Base-by-base conservation (phyloP, 2,113 vertebrate species). In the Pardalotus punctatus region DNA sequence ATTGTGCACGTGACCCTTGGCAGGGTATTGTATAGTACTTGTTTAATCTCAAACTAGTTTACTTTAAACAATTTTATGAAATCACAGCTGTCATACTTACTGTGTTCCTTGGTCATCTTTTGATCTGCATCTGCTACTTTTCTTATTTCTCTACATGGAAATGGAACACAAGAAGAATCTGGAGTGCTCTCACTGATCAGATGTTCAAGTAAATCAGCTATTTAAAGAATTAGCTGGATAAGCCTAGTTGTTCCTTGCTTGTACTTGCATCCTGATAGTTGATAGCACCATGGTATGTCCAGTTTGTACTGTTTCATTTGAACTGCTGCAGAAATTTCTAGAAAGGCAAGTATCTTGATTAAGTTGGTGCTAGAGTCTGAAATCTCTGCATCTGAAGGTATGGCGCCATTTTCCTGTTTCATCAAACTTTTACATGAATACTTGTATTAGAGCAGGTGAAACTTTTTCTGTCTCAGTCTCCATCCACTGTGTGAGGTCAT, bases 261-360 rank as follows among this genome's bases (percentile, higher is more conserved):
- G 31, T 90, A 29, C 14, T 73, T 74, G 20, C 20, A 19, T 5
- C 7, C 40, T 80, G 10, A 33, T 81, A 84, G 45, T 81, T 82
- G 58, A 23, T 15, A 65, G 47, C 27, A 22, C 9, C 0, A 0
- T 58, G 16, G 8, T 27, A 2, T 28, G 17, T 57, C 47, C 4
- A 2, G 1, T 87, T 60, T 40, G 9, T 79, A 23, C 9, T 36
- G 14, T 35, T 90, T 47, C 29, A 19, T 51, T 65, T 60, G 17
- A 45, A n/a, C 11, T 69, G 25, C 54, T 76, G 25, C 54, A 42
- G 71, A 35, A 47, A 28, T 33, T 27, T 40, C 54, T 48, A 42
- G 48, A 25, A 54, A 48, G 31, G 21, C 54, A 35, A 27, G 10
- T 47, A 1, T 35, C 45, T 58, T 47, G 20, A 8, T n/a, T n/a